Percentiles rank a stretch among this genome's conserved stretches.
Conservation (phyloP, 2,888 invertebrate genomes). For the Agrotis clavis region DNA sequence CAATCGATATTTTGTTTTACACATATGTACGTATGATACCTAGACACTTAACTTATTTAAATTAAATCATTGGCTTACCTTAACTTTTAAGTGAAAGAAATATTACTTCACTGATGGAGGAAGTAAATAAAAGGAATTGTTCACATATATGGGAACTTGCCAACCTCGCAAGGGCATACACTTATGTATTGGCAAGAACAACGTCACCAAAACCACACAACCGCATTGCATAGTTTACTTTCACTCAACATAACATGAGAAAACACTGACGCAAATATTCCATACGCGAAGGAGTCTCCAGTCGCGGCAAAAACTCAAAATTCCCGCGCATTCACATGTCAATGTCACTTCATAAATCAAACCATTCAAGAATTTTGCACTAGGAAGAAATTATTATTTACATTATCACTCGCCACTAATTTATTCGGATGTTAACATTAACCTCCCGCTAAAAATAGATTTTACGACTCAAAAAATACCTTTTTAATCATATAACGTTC, state of each 20-base stretch:
- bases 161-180: slow-evolving; percentile 81
- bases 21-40: not conserved
- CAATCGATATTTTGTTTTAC: not conserved
- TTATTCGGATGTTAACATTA: slow-evolving; percentile 34
- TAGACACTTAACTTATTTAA: not conserved
- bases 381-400: slow-evolving; percentile 53
- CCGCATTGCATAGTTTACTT: slow-evolving; percentile 82
- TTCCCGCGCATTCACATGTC: slow-evolving; percentile 85
- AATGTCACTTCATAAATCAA: slow-evolving; percentile 76
- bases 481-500: slow-evolving; percentile 67
- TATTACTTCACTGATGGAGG: slow-evolving; percentile 67
- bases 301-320: slow-evolving; percentile 69
- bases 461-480: slow-evolving; percentile 49
- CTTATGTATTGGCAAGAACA: slow-evolving; percentile 70
- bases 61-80: slow-evolving; percentile 51
- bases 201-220: slow-evolving; percentile 77
- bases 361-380: slow-evolving; percentile 57
- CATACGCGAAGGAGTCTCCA: slow-evolving; percentile 28
- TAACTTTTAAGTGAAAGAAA: slow-evolving; percentile 24
- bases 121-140: slow-evolving; percentile 77
- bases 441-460: slow-evolving; percentile 10
- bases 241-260: slow-evolving; percentile 76
- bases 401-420: slow-evolving; percentile 68
- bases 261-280: slow-evolving; percentile 63
- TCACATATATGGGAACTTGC: slow-evolving; percentile 80